phyloP scores from a whole-genome alignment of 2,888 invertebrate species.

The Norana najaformis region DNA sequence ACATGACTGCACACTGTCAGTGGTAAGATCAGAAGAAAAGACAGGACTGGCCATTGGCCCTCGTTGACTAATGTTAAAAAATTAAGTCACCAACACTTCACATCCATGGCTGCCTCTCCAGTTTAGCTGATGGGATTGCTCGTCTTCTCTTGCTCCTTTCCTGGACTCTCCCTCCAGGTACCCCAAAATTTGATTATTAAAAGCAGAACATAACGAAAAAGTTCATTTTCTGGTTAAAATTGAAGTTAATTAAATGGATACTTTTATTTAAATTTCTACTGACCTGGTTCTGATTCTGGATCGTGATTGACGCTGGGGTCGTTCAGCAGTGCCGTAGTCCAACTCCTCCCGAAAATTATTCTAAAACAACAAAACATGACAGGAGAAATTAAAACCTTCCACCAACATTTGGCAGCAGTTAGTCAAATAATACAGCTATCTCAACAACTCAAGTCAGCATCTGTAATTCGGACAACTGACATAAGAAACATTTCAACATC shows the following conservation, averaged over 20 bases:
- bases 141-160: no score
- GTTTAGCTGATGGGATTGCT: no score
- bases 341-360: neutral
- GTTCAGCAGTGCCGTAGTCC: neutral
- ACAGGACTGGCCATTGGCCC: no score
- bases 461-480: neutral
- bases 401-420: neutral
- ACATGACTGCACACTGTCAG: no score
- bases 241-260: no score
- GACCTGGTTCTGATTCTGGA: constrained; percentile 13
- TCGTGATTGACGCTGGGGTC: neutral
- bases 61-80: no score
- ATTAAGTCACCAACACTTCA: no score
- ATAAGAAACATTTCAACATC: neutral
- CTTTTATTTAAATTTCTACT: neutral
- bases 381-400: neutral
- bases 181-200: no score
- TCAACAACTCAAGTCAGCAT: neutral
- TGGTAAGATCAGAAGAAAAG: no score
- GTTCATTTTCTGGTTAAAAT: neutral
- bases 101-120: no score
- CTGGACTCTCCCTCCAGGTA: no score
- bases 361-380: neutral
- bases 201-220: neutral
- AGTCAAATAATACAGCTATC: neutral